phyloP scores from a whole-genome alignment of 2,113 vertebrate species.

The Dromaius novaehollandiae region DNA sequence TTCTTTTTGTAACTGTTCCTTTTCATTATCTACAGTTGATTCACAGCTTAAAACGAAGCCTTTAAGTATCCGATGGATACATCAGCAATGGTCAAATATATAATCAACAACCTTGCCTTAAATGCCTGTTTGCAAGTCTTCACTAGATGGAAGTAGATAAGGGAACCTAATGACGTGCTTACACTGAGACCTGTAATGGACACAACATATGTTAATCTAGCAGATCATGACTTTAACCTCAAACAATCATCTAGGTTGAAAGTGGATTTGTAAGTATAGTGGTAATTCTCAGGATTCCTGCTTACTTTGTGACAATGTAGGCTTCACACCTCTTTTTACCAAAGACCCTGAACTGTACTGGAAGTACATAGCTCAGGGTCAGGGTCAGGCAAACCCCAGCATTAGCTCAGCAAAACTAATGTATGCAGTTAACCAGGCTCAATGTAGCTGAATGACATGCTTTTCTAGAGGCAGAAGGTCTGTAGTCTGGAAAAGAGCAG shows the following conservation, averaged over 20 bases:
- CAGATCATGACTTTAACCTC: background rate
- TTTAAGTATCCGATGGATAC: background rate
- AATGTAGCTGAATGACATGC: fast-evolving
- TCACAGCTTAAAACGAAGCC: background rate
- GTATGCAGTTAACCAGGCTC: background rate
- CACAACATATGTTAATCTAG: background rate
- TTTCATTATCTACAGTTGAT: background rate
- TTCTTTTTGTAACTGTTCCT: background rate
- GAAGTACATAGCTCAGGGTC: background rate
- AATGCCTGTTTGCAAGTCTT: background rate
- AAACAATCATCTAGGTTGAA: background rate
- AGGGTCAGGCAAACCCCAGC: background rate
- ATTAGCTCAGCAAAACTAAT: background rate
- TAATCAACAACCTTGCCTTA: background rate
- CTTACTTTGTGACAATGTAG: background rate
- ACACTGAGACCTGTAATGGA: background rate
- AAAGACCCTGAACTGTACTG: background rate
- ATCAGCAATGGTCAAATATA: background rate
- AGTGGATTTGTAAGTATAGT: background rate
- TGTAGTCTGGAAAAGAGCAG: background rate
- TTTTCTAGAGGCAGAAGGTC: background rate
- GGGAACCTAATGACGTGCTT: background rate
- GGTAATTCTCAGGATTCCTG: background rate
- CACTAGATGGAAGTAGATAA: background rate
- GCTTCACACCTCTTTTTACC: background rate